These are phyloP conservation scores for Biston stratarius DNA, from an alignment of 2,888 invertebrate species.

Conservation along the genomic window DNA sequence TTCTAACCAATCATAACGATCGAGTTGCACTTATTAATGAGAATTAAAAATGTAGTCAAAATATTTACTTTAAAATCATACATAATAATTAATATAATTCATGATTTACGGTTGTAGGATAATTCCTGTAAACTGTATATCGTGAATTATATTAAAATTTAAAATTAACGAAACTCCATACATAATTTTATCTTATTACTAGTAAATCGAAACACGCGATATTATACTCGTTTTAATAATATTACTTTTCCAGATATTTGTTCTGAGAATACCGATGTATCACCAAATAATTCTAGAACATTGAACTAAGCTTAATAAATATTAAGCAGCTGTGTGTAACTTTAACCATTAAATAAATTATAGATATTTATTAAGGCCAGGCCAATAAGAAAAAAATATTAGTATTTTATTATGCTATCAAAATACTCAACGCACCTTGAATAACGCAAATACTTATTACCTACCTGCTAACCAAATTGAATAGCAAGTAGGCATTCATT, in stretches of 20 bases:
- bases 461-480: constrained; percentile 36
- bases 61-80: too few relatives aligned
- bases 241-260: constrained; percentile 9
- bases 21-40: too few relatives aligned
- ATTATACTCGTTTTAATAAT: too few relatives aligned
- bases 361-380: background rate
- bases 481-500: constrained; percentile 39
- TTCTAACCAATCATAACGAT: too few relatives aligned
- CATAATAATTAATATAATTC: too few relatives aligned
- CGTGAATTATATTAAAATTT: too few relatives aligned
- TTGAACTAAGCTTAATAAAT: constrained; percentile 9
- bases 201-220: background rate
- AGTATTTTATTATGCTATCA: constrained; percentile 4
- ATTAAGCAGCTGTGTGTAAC: background rate
- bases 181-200: background rate
- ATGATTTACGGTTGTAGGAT: too few relatives aligned
- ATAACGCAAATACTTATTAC: constrained; percentile 19
- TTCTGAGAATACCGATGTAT: constrained; percentile 5
- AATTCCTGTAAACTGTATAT: too few relatives aligned
- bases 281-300: constrained; percentile 9
- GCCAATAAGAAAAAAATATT: background rate
- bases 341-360: constrained; percentile 4
- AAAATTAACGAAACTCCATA: too few relatives aligned
- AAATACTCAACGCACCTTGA: constrained; percentile 5
- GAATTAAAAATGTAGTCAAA: too few relatives aligned